Evolutionary conservation across 2,888 invertebrate species (phyloP), one percentile per base, ranked within the genome.

Genomic region (Nomada goodeniana): DNA sequence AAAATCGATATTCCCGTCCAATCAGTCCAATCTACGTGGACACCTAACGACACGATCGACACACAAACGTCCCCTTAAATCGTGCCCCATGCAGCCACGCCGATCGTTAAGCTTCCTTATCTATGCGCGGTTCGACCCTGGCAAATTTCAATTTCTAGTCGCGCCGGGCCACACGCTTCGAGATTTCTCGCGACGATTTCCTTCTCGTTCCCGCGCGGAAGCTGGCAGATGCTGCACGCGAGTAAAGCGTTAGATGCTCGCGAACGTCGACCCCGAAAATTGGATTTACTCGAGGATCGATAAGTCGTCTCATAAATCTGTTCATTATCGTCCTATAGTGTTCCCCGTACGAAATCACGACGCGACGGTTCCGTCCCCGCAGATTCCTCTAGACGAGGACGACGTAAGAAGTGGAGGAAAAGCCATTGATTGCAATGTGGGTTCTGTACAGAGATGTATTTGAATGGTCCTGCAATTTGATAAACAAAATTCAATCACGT

Each of bases 221-320:
- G 76, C 84, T 82, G 77, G 79, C 80, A 36, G 72, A 80, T 29
- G 15, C 75, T 71, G 73, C 81, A 84, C 86, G 79, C 78, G 68
- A 75, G 79, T 76, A 84, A 80, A 87, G 86, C 85, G 79, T 76
- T 79, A 75, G 72, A 29, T 69, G 71, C 64, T 47, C 74, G 76
- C 76, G 90, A 88, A 88, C 89, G 89, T 88, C 90, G 89, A 89
- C 87, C 89, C 88, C 88, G 91, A 90, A 91, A 91, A 92, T 92
- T 92, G 90, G 91, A 92, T 92, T 92, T 91, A 90, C 89, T 88
- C 87, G 87, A 87, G 91, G 91, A 92, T 92, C 92, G 92, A 92
- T 92, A 91, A 92, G 91, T 88, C 88, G 88, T 86, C 90, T 90
- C 90, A 92, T 92, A 92, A 92, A 92, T 91, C 92, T 90, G 91